Percentiles rank a stretch among this genome's conserved stretches.
phyloP scores from a whole-genome alignment of 2,797 vertebrate species.

The Pelobates cultripes region DNA sequence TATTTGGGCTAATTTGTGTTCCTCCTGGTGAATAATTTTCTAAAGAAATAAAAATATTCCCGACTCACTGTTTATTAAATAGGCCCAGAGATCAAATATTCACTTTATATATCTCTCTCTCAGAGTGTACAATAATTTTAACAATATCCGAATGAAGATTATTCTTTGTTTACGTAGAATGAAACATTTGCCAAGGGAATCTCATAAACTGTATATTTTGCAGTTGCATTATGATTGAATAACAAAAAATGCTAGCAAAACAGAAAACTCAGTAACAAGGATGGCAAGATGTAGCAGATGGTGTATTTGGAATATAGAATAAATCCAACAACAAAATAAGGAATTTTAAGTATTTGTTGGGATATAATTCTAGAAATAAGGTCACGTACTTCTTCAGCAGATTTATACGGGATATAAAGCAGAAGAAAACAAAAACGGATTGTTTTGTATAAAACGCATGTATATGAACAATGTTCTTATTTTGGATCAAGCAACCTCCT shows the following conservation, averaged over 20 bases:
- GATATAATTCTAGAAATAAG: conserved; percentile 17
- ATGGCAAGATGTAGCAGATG: background rate
- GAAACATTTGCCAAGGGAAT: conserved; percentile 9
- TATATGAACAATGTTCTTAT: conserved; percentile 17
- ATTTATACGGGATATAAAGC: background rate
- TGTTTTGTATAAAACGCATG: conserved; percentile 6
- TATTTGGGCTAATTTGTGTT: too few relatives aligned
- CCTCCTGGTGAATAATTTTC: too few relatives aligned
- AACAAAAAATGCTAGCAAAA: background rate
- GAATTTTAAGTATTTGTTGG: background rate
- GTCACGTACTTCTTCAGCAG: background rate
- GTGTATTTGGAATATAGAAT: background rate
- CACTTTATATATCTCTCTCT: background rate
- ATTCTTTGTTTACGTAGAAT: conserved; percentile 6
- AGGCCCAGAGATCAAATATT: too few relatives aligned
- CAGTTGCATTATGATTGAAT: background rate
- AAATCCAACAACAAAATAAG: background rate
- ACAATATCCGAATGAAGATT: background rate
- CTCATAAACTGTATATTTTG: background rate
- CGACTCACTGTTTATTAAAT: too few relatives aligned
- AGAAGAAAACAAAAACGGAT: conserved; percentile 1
- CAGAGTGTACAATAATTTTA: background rate
- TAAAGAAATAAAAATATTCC: too few relatives aligned
- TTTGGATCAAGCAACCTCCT: conserved; percentile 9
- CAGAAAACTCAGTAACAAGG: background rate